Conservation (phyloP, 2,888 invertebrate species). For the Spilosoma lubricipeda region DNA sequence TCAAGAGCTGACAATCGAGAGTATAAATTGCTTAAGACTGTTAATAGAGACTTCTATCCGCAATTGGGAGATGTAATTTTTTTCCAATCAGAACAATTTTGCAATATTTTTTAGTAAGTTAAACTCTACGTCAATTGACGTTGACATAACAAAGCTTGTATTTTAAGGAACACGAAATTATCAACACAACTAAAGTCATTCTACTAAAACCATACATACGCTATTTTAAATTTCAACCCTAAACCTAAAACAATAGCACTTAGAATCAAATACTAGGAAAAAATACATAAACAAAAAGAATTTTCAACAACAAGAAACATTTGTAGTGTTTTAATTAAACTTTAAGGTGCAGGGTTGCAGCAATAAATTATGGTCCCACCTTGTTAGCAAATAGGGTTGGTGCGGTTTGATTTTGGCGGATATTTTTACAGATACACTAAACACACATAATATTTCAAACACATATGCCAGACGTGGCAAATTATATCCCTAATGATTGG, state of each 20-base stretch:
- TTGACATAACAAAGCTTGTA: not conserved
- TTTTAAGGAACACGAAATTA: not conserved
- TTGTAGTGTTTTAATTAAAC: constrained; percentile 57
- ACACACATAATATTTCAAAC: not conserved
- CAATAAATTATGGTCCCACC: constrained; percentile 53
- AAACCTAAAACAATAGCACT: constrained; percentile 16
- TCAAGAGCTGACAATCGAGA: no score
- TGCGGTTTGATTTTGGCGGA: constrained; percentile 8
- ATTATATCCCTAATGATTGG: no score
- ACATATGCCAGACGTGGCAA: no score
- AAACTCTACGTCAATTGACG: not conserved
- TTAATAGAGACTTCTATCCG: no score
- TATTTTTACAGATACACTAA: constrained; percentile 26
- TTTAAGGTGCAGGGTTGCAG: constrained; percentile 50
- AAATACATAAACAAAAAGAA: constrained; percentile 35
- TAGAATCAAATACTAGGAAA: constrained; percentile 20
- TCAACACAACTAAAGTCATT: not conserved
- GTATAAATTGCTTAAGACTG: no score
- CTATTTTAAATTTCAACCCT: not conserved
- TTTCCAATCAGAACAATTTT: no score
- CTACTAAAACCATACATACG: not conserved
- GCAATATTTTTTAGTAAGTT: not conserved
- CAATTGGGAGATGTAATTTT: no score
- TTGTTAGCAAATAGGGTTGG: constrained; percentile 38
- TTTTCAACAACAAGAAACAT: constrained; percentile 38